A percentile compares a stretch with the other conserved stretches of the same genome.
Conservation (phyloP, 2,113 vertebrate species). For the Colossoma macropomum region DNA sequence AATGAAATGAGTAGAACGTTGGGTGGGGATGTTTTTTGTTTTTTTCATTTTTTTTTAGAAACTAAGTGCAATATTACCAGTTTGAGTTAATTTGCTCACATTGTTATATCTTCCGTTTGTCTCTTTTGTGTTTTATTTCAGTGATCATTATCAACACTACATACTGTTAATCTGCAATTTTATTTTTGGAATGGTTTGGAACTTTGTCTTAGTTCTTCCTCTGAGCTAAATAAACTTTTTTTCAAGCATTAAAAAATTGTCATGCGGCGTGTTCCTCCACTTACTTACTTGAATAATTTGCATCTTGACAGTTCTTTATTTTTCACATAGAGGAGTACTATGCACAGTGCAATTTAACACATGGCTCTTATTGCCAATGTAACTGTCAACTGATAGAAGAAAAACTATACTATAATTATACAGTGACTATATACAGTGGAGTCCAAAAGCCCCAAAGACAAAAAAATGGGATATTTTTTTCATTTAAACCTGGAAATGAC, state of each 20-base stretch:
- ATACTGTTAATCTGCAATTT: slow-evolving; percentile 88
- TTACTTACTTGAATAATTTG: not conserved
- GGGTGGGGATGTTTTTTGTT: slow-evolving; percentile 84
- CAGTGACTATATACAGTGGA: no score
- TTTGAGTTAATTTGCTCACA: slow-evolving; percentile 86
- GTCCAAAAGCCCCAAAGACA: no score
- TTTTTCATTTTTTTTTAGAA: slow-evolving; percentile 89
- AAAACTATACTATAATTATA: no score
- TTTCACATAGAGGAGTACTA: no score
- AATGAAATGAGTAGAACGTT: slow-evolving; percentile 57
- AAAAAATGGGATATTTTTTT: no score
- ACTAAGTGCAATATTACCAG: slow-evolving; percentile 99
- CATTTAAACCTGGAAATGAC: no score
- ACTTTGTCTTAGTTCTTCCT: slow-evolving; percentile 93
- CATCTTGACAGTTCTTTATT: no score
- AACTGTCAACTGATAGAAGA: no score
- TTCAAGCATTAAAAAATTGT: slow-evolving; percentile 17
- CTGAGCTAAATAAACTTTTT: slow-evolving; percentile 82
- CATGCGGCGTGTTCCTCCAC: not conserved
- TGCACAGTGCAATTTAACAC: no score
- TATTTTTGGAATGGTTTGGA: slow-evolving; percentile 90
- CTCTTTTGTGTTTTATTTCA: slow-evolving; percentile 73
- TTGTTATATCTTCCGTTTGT: slow-evolving; percentile 55
- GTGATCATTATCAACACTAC: slow-evolving; percentile 90
- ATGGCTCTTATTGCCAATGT: no score